Conservation (phyloP, 92 coral and sea anemone species). For the Parazoanthus atlanticus region DNA sequence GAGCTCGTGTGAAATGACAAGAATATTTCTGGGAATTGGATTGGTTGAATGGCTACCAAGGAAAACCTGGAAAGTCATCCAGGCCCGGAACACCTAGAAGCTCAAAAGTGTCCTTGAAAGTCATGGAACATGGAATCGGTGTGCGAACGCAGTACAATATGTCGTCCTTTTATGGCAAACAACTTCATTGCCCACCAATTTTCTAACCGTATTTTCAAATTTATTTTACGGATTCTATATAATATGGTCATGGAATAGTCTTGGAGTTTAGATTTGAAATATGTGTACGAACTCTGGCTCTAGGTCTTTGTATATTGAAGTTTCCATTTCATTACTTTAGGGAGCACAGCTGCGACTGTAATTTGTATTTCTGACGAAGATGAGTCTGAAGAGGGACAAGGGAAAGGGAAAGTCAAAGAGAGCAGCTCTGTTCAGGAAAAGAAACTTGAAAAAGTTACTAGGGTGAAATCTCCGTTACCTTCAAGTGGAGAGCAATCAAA, state of each 20-base stretch:
- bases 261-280: too few relatives aligned
- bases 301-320: too few relatives aligned
- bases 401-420: background rate
- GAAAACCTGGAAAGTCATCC: too few relatives aligned
- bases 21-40: background rate
- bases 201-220: too few relatives aligned
- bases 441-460: background rate
- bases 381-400: background rate
- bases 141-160: background rate
- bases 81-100: background rate
- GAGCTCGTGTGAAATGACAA: too few relatives aligned
- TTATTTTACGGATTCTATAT: too few relatives aligned
- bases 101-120: too few relatives aligned
- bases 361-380: slow-evolving; percentile 30
- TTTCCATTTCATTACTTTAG: background rate
- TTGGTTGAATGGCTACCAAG: background rate
- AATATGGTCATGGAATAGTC: too few relatives aligned
- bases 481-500: background rate
- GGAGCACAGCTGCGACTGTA: slow-evolving; percentile 32
- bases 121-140: too few relatives aligned
- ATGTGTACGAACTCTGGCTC: background rate
- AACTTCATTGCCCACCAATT: background rate
- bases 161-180: background rate
- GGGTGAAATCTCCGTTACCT: background rate
- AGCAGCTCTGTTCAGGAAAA: background rate